These are phyloP conservation scores for Protonemura montana DNA, from an alignment of 2,888 invertebrate species.

Conservation along the genomic window DNA sequence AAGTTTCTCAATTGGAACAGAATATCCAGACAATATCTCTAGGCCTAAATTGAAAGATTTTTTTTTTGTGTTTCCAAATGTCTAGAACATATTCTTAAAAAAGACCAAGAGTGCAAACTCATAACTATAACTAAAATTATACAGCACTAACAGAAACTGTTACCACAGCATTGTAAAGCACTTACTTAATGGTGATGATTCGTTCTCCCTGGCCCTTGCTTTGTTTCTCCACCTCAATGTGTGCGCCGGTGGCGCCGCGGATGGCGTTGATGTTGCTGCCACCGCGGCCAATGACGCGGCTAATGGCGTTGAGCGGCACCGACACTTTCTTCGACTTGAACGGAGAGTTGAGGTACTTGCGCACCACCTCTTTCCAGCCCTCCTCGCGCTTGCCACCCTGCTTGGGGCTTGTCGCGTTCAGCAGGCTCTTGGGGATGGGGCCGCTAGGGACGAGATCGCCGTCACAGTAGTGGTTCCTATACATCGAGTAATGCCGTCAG, in stretches of 20 bases:
- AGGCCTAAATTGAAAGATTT: too few species aligned
- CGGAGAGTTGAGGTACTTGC: slow-evolving; percentile 71
- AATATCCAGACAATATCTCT: too few species aligned
- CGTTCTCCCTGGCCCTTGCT: slow-evolving; percentile 93
- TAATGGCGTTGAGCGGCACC: slow-evolving; percentile 93
- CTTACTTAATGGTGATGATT: slow-evolving; percentile 90
- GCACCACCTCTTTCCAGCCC: slow-evolving; percentile 96
- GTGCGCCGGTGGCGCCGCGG: slow-evolving; percentile 93
- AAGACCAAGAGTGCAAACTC: too few species aligned
- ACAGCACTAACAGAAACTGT: too few species aligned
- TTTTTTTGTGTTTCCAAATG: too few species aligned
- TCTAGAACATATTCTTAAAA: too few species aligned
- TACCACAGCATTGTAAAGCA: background rate
- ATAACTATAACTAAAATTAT: too few species aligned
- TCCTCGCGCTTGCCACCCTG: slow-evolving; percentile 78
- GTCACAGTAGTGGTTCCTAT: slow-evolving; percentile 48
- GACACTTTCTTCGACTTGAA: slow-evolving; percentile 88
- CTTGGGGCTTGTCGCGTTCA: slow-evolving; percentile 72
- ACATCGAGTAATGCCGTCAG: background rate
- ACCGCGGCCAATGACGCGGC: slow-evolving; percentile 95
- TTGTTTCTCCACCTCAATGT: slow-evolving; percentile 98
- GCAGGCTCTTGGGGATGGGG: slow-evolving; percentile 48
- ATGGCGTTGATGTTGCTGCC: slow-evolving; percentile 99
- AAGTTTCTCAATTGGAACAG: too few species aligned
- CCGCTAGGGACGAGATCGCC: slow-evolving; percentile 46